Conservation (phyloP, 1,140 invertebrate genomes). For the Scaptomyza hsui region DNA sequence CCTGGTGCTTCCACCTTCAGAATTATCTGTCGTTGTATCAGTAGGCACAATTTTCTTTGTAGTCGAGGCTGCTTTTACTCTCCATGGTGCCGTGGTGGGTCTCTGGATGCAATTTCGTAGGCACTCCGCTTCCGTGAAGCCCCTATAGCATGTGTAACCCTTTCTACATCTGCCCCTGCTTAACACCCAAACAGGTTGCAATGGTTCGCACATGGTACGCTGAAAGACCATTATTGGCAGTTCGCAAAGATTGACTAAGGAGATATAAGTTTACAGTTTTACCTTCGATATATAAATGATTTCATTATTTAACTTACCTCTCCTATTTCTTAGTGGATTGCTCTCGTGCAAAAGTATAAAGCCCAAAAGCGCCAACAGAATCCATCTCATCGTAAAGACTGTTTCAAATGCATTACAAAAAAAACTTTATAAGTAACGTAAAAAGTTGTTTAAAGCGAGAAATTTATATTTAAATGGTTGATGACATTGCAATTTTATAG, state of each 20-base stretch:
- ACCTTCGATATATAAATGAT: neutral
- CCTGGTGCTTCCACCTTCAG: neutral
- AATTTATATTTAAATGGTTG: neutral
- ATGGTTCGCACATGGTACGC: conserved; percentile 23
- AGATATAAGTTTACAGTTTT: too few relatives aligned
- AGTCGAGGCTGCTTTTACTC: too few relatives aligned
- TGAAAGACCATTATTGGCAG: neutral
- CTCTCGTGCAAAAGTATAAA: neutral
- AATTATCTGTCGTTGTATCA: too few relatives aligned
- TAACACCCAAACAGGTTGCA: conserved; percentile 30
- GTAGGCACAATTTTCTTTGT: too few relatives aligned
- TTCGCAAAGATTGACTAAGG: too few relatives aligned
- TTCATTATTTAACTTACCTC: neutral
- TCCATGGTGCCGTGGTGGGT: neutral
- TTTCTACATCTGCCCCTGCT: conserved; percentile 3
- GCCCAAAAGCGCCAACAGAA: neutral
- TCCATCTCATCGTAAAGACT: conserved; percentile 3
- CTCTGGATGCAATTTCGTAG: neutral
- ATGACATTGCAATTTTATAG: neutral
- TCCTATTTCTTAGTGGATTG: neutral
- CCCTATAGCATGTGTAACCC: conserved; percentile 23
- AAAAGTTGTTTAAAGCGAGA: neutral
- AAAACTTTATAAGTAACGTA: too few relatives aligned
- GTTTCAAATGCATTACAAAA: neutral
- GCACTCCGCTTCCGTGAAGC: conserved; percentile 20